Base-by-base conservation (phyloP, 2,888 invertebrate species). In the Mactromeris polynyma region DNA sequence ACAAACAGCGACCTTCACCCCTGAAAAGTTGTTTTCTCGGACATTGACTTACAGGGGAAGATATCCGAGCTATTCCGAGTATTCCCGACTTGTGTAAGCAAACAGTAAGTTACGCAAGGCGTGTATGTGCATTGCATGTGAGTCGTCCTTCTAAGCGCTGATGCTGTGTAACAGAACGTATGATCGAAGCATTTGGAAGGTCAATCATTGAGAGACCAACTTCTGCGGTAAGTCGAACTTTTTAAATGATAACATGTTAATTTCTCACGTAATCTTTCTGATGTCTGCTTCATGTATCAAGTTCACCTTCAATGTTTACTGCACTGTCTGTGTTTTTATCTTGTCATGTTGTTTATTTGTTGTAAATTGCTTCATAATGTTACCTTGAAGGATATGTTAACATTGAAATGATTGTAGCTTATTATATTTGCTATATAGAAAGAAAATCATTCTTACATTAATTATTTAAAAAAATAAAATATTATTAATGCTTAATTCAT, bases 1-100 rank as follows among this genome's bases (percentile, higher is more conserved):
- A 73, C 73, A 73, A 73, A 33, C 73, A 17, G 33, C 19, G 73
- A 73, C 73, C 73, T 73, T 73, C 73, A 73, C 73, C 73, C 14
- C 19, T 33, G 4, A 33, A 58, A 36, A 36, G 4, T 19, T 33
- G 51, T 73, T 73, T 36, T 73, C 36, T 73, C 73, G 73, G 73
- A 73, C 73, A 36, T 4, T 33, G 33, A 73, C 26, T 26, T 2
- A 17, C 33, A 2, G 1, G 19, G 14, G 36, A 73, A 33, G 19
- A 17, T 73, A 36, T 33, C 73, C 31, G 33, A 73, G 19, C 2
- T 17, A 36, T 73, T 73, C 36, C 73, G 33, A 73, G 36, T 73
- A 33, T 4, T 46, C 11, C 26, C 58, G 19, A 36, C 36, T 73
- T 73, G 73, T 73, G 17, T 33, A 73, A 73, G 73, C 26, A 0